Evolutionary conservation across 2,888 invertebrate genomes (phyloP).

Genomic region (Gandaritis pyraliata): DNA sequence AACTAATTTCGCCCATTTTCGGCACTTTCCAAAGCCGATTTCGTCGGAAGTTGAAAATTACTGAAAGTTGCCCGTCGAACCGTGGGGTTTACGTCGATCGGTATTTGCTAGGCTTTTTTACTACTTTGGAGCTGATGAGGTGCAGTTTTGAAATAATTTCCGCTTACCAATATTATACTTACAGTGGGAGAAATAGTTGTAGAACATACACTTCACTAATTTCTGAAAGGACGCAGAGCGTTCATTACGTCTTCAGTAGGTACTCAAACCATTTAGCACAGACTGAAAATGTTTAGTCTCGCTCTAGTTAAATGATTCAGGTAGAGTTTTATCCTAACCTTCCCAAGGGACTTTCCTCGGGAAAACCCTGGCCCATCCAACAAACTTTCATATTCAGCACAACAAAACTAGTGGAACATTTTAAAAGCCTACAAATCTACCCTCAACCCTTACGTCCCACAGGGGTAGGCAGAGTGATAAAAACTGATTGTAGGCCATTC

Average conservation of each 20-base stretch:
- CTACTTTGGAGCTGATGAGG: slow-evolving; percentile 9
- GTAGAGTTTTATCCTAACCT: background rate
- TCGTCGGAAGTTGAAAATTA: slow-evolving; percentile 39
- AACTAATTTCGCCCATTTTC: slow-evolving; percentile 66
- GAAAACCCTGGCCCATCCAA: slow-evolving; percentile 2
- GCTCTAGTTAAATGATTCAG: too few species aligned
- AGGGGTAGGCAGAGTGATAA: slow-evolving; percentile 52
- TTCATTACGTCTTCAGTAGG: too few species aligned
- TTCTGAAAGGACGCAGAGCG: too few species aligned
- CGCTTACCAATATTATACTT: background rate
- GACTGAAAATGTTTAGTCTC: too few species aligned
- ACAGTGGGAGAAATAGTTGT: background rate
- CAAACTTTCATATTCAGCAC: slow-evolving; percentile 23
- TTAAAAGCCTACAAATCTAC: slow-evolving; percentile 36
- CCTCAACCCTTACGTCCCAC: slow-evolving; percentile 41
- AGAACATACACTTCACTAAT: too few species aligned
- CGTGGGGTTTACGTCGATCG: slow-evolving; percentile 21
- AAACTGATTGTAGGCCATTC: slow-evolving; percentile 53
- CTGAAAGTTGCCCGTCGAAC: slow-evolving; percentile 28
- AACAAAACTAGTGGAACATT: slow-evolving; percentile 34
- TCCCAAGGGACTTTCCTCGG: background rate
- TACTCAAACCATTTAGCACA: too few species aligned
- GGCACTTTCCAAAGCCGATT: slow-evolving; percentile 73
- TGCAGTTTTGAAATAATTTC: background rate
- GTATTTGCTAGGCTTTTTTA: slow-evolving; percentile 33